These are phyloP conservation scores for Aproaerema taeniolella DNA, from an alignment of 2,888 invertebrate genomes.

Conservation along the genomic window DNA sequence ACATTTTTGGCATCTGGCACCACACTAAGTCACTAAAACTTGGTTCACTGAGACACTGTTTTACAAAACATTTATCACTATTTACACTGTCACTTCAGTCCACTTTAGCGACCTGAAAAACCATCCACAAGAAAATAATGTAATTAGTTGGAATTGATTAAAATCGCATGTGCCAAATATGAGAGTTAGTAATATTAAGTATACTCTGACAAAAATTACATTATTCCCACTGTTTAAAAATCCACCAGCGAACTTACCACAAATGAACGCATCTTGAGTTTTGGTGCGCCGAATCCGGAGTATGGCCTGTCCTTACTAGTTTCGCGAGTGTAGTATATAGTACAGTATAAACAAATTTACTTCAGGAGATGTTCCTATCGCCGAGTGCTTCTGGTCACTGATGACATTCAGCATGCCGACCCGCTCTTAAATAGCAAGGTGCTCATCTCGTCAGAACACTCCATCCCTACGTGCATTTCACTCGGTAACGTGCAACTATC, in stretches of 20 bases:
- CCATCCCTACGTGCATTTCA: conserved; percentile 75
- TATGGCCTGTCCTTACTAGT: neutral
- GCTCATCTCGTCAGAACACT: conserved; percentile 73
- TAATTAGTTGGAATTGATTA: conserved; percentile 14
- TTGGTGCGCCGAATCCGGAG: neutral
- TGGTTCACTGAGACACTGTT: conserved; percentile 37
- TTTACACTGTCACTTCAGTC: conserved; percentile 47
- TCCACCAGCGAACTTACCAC: conserved; percentile 64
- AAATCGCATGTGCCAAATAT: conserved; percentile 53
- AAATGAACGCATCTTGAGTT: conserved; percentile 69
- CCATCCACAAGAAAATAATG: conserved; percentile 26
- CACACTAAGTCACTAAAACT: conserved; percentile 39
- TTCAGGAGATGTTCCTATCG: conserved; percentile 63
- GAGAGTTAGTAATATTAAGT: no score
- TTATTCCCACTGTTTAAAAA: conserved; percentile 15
- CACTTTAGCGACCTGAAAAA: conserved; percentile 28
- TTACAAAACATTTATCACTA: conserved; percentile 29
- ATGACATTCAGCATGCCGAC: conserved; percentile 69
- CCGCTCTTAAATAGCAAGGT: conserved; percentile 74
- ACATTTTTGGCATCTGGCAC: no score
- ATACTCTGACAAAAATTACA: no score
- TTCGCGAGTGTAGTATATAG: neutral
- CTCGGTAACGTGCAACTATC: conserved; percentile 67
- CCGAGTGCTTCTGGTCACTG: conserved; percentile 67
- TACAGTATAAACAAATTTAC: conserved; percentile 49